Conservation (phyloP, 2,888 invertebrate genomes). For the Xanthia icteritia region DNA sequence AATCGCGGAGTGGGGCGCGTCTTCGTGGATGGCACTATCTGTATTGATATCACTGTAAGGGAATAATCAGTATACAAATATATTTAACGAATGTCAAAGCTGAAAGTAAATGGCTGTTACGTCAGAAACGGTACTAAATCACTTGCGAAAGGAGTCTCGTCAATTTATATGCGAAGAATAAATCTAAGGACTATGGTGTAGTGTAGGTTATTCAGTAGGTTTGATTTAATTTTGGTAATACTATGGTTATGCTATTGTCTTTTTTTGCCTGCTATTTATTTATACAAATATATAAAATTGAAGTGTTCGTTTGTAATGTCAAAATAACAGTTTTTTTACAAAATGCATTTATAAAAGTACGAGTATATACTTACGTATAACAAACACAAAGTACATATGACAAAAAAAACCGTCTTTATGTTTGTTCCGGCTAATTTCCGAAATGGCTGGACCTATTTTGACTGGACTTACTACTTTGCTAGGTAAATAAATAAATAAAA, state of each 20-base stretch:
- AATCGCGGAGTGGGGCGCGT: no score
- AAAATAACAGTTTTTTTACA: no score
- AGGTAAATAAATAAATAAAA: no score
- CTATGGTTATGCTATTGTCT: not conserved
- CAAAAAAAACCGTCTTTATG: no score
- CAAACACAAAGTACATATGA: no score
- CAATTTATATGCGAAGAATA: conserved; percentile 84
- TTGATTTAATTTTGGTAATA: not conserved
- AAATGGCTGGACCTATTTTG: no score
- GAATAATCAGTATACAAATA: not conserved
- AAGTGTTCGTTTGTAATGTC: no score
- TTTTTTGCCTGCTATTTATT: not conserved
- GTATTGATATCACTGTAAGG: not conserved
- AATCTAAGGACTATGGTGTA: conserved; percentile 73
- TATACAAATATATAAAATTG: not conserved
- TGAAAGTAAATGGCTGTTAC: conserved; percentile 64
- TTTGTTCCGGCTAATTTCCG: no score
- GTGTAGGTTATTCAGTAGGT: not conserved
- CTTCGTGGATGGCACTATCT: not conserved
- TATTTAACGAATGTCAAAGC: conserved; percentile 19
- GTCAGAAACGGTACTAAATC: conserved; percentile 74
- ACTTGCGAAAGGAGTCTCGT: conserved; percentile 79
- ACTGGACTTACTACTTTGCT: no score
- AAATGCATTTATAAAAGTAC: no score
- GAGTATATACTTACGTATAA: no score